A percentile compares a stretch with the other conserved stretches of the same genome.
Evolutionary conservation across 2,888 invertebrate genomes (phyloP).

Genomic region (Oegoconia quadripuncta): DNA sequence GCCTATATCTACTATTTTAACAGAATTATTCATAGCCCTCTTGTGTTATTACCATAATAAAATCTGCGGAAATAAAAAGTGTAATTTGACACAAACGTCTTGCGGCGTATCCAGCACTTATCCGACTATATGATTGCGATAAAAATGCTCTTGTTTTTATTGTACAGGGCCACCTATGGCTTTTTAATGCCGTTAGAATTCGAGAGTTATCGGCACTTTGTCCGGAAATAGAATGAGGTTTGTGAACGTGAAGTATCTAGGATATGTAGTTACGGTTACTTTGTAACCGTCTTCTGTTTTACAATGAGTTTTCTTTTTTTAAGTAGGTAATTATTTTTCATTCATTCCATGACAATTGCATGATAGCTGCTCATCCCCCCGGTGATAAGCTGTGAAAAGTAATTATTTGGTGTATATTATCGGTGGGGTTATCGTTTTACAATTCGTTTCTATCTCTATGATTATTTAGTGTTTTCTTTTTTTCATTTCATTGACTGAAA

Average conservation of each 20-base stretch:
- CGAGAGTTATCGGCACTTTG: slow-evolving; percentile 7
- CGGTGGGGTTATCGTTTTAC: too few species aligned
- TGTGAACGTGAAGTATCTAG: slow-evolving; percentile 4
- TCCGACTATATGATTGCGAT: slow-evolving; percentile 36
- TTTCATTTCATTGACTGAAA: too few species aligned
- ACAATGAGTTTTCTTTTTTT: too few species aligned
- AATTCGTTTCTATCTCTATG: too few species aligned
- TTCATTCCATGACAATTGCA: too few species aligned
- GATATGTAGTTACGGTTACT: neutral
- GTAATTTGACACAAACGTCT: slow-evolving; percentile 60
- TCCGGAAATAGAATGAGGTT: slow-evolving; percentile 6
- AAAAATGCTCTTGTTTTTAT: slow-evolving; percentile 36
- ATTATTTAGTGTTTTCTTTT: too few species aligned
- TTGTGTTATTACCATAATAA: slow-evolving; percentile 64
- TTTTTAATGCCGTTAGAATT: slow-evolving; percentile 13
- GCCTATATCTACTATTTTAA: neutral
- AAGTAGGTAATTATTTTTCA: too few species aligned
- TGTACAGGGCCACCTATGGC: slow-evolving; percentile 15
- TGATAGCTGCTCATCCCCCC: too few species aligned
- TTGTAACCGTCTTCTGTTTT: too few species aligned
- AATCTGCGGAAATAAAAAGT: slow-evolving; percentile 61
- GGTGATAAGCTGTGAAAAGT: too few species aligned
- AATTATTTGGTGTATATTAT: too few species aligned
- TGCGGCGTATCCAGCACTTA: slow-evolving; percentile 45
- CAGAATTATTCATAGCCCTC: slow-evolving; percentile 45